Conservation (phyloP, 2,888 invertebrate species). For the Paralinhomoeus sp. region DNA sequence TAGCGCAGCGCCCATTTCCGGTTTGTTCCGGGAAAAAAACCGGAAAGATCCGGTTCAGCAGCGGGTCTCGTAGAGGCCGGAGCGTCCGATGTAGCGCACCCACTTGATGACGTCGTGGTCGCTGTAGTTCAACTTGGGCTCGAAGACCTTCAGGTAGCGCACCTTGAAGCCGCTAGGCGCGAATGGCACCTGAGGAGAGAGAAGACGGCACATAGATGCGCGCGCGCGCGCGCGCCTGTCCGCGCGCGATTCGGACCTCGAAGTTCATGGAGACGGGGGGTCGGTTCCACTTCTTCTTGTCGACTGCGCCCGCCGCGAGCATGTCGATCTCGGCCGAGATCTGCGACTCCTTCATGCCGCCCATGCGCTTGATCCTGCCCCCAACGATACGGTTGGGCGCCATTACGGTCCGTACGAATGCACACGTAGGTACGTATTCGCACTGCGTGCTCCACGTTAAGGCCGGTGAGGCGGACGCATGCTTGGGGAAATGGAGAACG, state of each 20-base stretch:
- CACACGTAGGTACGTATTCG: too few relatives aligned
- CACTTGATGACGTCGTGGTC: conserved; percentile 99
- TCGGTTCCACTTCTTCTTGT: conserved; percentile 85
- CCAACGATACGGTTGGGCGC: too few relatives aligned
- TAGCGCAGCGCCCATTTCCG: too few relatives aligned
- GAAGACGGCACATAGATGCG: background rate
- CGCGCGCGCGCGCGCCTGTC: too few relatives aligned
- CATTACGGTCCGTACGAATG: too few relatives aligned
- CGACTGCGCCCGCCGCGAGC: conserved; percentile 65
- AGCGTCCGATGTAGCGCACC: conserved; percentile 97
- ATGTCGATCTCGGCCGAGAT: conserved; percentile 96
- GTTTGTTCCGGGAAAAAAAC: too few relatives aligned
- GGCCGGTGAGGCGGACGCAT: too few relatives aligned
- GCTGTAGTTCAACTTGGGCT: conserved; percentile 95
- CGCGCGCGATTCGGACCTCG: conserved; percentile 37
- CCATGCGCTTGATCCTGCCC: conserved; percentile 37
- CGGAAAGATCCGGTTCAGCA: too few relatives aligned
- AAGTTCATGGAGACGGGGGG: conserved; percentile 99
- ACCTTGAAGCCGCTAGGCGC: conserved; percentile 99
- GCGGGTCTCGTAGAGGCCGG: conserved; percentile 93
- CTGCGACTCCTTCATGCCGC: conserved; percentile 91
- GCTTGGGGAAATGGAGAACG: too few relatives aligned
- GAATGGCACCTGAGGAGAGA: conserved; percentile 54
- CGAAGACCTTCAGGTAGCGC: conserved; percentile 94
- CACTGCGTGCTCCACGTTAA: too few relatives aligned